Evolutionary conservation across 1,140 invertebrate genomes (phyloP), one percentile per base, ranked within the genome.

Genomic region (Drosophila guanche): DNA sequence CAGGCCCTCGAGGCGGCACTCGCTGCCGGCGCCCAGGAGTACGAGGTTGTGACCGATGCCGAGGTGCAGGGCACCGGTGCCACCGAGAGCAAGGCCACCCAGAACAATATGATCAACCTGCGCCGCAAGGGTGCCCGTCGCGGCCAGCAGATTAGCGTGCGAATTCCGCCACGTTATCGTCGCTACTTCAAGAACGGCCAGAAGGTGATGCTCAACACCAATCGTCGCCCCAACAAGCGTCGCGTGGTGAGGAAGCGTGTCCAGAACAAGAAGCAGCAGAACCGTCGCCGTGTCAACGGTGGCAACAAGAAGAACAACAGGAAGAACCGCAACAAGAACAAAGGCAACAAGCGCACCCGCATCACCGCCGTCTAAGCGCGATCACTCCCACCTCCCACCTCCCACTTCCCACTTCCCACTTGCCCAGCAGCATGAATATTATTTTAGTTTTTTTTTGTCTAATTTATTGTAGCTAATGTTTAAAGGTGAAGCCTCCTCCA

Each of bases 141-240:
- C n/a, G 89, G 89, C 6, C 81, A 80, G 51, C 71, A 76, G 55
- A 77, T 90, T 42, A 84, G 79, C 25, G 89, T 90, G 0, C 76
- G 89, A 4, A 84, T 90, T 4, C 89, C 89, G 4, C 71, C 85
- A 0, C 72, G 80, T 2, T 90, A 90, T 23, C 73, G 89, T n/a
- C 73, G 83, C 53, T 90, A 90, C 53, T 90, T 90, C 76, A 89
- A 90, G 71, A 90, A 90, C 45, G 89, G 89, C 14, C 89, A 90
- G 58, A 86, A 78, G 51, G 89, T 90, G 20, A 88, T 90, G 81
- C 66, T 90, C 14, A 90, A 90, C 45, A 84, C 85, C 10, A 73
- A 71, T 46, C 67, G 55, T 4, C 70, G 89, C 10, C 75, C 75
- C 4, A 43, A 12, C 33, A 89, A 73, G 73, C 84, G 89, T 25